These are phyloP conservation scores for Thera obeliscata DNA, from an alignment of 2,888 invertebrate species.

Conservation along the genomic window DNA sequence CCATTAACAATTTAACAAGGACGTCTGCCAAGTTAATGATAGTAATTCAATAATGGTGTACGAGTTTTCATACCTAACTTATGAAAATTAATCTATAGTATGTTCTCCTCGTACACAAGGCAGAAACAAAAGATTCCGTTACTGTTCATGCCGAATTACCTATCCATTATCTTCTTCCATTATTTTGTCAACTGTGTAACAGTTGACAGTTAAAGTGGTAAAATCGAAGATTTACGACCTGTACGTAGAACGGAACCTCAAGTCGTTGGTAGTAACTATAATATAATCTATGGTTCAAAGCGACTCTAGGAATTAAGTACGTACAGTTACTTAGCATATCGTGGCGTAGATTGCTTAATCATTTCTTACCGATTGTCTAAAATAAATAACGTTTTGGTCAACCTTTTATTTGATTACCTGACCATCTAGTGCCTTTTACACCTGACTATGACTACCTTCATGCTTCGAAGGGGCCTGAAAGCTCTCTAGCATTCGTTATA, in stretches of 20 bases:
- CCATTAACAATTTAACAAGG: no score
- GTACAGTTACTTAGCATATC: background rate
- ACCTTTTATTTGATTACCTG: no score
- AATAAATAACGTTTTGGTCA: no score
- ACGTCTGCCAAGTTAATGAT: no score
- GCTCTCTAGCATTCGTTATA: no score
- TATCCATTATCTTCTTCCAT: conserved; percentile 64
- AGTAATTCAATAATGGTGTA: no score
- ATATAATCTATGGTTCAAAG: conserved; percentile 26
- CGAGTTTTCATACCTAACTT: no score
- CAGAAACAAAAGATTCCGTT: conserved; percentile 50
- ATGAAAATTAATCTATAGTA: conserved; percentile 11
- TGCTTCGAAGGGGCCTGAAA: no score
- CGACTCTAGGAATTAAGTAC: conserved; percentile 1
- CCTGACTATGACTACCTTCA: no score
- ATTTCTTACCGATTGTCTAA: no score
- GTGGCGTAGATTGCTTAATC: no score
- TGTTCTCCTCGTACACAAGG: conserved; percentile 16
- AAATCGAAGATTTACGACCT: conserved; percentile 68
- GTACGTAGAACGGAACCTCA: conserved; percentile 49
- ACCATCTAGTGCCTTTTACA: no score
- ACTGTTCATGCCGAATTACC: conserved; percentile 59
- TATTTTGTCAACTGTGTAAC: conserved; percentile 67
- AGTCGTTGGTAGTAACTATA: conserved; percentile 45
- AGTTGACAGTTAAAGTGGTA: conserved; percentile 66